Evolutionary conservation across 2,113 vertebrate species (phyloP).

Genomic region (Bostrychus sinensis): DNA sequence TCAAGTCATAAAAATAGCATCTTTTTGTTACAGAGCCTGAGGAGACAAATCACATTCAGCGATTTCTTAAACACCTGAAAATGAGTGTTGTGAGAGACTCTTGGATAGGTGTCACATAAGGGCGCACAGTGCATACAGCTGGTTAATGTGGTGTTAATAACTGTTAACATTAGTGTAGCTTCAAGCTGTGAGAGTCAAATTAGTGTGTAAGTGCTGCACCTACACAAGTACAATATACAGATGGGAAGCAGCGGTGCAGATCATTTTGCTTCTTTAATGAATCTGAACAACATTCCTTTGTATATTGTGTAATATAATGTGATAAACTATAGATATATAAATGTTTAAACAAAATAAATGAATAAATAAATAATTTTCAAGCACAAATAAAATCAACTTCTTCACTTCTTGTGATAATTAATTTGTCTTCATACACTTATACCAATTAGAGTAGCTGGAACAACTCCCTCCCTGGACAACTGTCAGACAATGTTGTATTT

Average conservation of each 20-base stretch:
- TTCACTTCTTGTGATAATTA: too few species aligned
- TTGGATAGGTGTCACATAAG: constrained; percentile 61
- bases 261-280: constrained; percentile 11
- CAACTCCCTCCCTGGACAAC: too few species aligned
- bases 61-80: constrained; percentile 84
- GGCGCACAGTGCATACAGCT: constrained; percentile 43
- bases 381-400: too few species aligned
- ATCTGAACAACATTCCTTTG: background rate
- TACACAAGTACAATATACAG: constrained; percentile 15
- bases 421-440: too few species aligned
- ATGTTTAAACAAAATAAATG: too few species aligned
- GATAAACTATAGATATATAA: too few species aligned
- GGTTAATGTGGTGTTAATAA: constrained; percentile 52
- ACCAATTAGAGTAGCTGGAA: too few species aligned
- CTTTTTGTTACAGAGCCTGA: constrained; percentile 57
- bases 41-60: constrained; percentile 79
- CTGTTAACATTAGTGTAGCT: constrained; percentile 39
- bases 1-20: constrained; percentile 72
- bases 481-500: too few species aligned
- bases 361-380: too few species aligned
- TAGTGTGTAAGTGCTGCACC: constrained; percentile 24
- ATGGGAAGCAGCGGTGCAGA: constrained; percentile 9
- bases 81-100: constrained; percentile 79
- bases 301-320: background rate
- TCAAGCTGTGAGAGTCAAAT: constrained; percentile 30